These are phyloP conservation scores for Paratrypauchen microcephalus DNA, from an alignment of 2,797 vertebrate species.

Conservation along the genomic window DNA sequence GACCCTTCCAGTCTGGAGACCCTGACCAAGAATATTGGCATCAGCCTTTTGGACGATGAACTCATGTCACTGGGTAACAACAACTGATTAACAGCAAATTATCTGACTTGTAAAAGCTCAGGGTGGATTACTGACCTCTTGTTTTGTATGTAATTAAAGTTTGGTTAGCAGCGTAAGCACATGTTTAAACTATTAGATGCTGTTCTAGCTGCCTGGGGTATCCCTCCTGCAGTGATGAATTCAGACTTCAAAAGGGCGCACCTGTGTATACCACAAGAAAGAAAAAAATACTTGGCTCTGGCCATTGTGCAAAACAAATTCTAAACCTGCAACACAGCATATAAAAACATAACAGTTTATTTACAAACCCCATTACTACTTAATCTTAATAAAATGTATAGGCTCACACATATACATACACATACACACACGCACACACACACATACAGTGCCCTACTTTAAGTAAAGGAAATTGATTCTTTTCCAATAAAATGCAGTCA, in stretches of 20 bases:
- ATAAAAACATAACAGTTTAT: neutral
- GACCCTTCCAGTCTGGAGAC: constrained; percentile 66
- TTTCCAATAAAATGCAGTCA: neutral
- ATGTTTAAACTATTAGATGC: constrained; percentile 4
- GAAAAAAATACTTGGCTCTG: neutral
- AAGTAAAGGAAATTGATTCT: too few relatives aligned
- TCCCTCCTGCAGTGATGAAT: constrained; percentile 9
- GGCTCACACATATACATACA: too few relatives aligned
- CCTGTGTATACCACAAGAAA: constrained; percentile 32
- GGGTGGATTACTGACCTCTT: constrained; percentile 3
- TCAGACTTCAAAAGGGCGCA: constrained; percentile 21
- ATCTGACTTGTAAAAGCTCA: constrained; percentile 22
- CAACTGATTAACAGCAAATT: constrained; percentile 11
- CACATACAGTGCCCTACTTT: too few relatives aligned
- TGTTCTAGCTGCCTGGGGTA: neutral
- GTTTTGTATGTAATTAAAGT: constrained; percentile 17
- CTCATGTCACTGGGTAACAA: constrained; percentile 94
- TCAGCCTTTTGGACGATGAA: constrained; percentile 92
- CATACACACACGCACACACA: too few relatives aligned
- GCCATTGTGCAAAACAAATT: neutral
- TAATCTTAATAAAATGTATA: neutral
- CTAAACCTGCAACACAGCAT: neutral
- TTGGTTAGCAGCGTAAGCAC: constrained; percentile 22
- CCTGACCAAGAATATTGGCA: constrained; percentile 74
- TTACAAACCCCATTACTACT: neutral